Evolutionary conservation across 1,140 invertebrate species (phyloP).

Genomic region (Branchinecta lynchi): DNA sequence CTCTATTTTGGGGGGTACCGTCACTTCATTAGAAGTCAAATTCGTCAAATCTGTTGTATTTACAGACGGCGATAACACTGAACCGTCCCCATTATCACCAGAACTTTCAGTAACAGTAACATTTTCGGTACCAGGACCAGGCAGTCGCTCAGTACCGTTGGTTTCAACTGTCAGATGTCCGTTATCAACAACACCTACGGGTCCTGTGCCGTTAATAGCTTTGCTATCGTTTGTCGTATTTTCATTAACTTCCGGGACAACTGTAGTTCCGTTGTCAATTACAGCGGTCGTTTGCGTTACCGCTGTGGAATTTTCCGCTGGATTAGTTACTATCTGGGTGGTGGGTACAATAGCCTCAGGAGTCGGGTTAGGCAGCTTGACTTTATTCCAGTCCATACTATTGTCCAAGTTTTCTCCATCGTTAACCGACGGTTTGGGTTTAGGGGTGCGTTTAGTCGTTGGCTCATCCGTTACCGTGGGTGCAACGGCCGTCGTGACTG

Average conservation of each 20-base stretch:
- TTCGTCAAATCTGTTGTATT: too few relatives aligned
- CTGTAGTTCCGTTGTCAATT: constrained; percentile 10
- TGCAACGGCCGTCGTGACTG: too few relatives aligned
- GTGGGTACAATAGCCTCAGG: constrained; percentile 17
- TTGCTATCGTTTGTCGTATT: constrained; percentile 9
- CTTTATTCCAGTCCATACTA: constrained; percentile 22
- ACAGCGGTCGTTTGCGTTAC: constrained; percentile 16
- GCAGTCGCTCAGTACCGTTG: too few relatives aligned
- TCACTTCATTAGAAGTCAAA: too few relatives aligned
- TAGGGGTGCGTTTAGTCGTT: constrained; percentile 21
- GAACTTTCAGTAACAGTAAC: too few relatives aligned
- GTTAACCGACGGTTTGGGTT: constrained; percentile 24
- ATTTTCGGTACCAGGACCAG: too few relatives aligned
- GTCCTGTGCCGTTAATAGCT: background rate
- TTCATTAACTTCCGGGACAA: background rate
- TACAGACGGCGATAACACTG: too few relatives aligned
- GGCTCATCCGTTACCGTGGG: constrained; percentile 9
- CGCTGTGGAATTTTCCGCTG: constrained; percentile 14
- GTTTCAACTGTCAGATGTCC: constrained; percentile 10
- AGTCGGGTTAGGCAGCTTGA: constrained; percentile 19
- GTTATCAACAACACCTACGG: constrained; percentile 9
- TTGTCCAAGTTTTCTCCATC: constrained; percentile 23
- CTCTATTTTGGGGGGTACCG: too few relatives aligned
- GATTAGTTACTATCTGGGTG: constrained; percentile 16
- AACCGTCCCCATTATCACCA: too few relatives aligned